Evolutionary conservation across 2,888 invertebrate species (phyloP), one percentile per base, ranked within the genome.

Genomic region (Dynastes maya): DNA sequence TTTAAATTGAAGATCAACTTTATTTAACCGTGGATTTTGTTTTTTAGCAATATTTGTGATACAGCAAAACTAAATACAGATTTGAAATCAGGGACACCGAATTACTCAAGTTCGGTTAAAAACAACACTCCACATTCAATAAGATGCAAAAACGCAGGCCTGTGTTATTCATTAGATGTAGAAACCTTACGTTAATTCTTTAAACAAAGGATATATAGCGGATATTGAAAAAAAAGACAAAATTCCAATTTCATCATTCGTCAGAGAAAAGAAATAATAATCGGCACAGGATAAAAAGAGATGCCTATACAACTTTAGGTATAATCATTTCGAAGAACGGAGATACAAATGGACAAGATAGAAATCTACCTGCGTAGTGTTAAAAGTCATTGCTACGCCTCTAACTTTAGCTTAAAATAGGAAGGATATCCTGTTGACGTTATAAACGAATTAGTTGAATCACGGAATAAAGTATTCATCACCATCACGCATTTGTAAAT

Each of bases 351-450:
- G 45, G 40, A 64, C n/a, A 64, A 11, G 29, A 29, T 61, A 61
- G 9, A 27, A 61, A 61, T 61, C 22, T 63, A 63, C 63, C 63
- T 63, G 63, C 63, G 29, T 32, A 11, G 13, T 13, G 27, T 13
- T 32, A 13, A 63, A 8, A 49, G 27, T 29, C 29, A 63, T 32
- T 11, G 32, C 6, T 63, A 63, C 29, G 27, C 32, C 29, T 16
- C 45, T 16, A 67, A 45, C 3, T 45, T 67, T 45, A 67, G n/a
- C 9, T 67, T 67, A 49, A 13, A 45, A 27, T 16, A 4, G 45
- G 16, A 67, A 67, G 67, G 22, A 67, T 45, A 49, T 49, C 49
- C 67, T 45, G 67, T n/a, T 22, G 16, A 45, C 16, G 32, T 37
- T 37, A 5, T 45, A 67, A 67, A 22, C 27, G 3, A 49, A 49